A percentile compares a stretch with the other conserved stretches of the same genome.
Conservation (phyloP, 2,888 invertebrate genomes). For the Clitarchus hookeri region DNA sequence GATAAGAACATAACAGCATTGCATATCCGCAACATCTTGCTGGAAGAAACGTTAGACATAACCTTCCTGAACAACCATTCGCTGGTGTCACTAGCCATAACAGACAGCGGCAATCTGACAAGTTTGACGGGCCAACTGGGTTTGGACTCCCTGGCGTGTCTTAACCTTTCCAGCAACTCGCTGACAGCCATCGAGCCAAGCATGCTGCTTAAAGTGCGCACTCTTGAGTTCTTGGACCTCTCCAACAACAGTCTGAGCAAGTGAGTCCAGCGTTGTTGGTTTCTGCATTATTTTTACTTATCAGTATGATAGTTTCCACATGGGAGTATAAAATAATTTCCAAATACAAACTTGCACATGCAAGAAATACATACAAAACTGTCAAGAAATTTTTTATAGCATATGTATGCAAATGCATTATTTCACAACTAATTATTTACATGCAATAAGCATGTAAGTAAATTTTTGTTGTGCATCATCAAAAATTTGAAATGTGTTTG, state of each 20-base stretch:
- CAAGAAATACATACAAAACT: too few relatives aligned
- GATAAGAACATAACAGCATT: slow-evolving; percentile 18
- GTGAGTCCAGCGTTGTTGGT: background rate
- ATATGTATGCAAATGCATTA: too few relatives aligned
- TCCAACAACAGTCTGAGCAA: background rate
- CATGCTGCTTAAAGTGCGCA: background rate
- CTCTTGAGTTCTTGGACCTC: background rate
- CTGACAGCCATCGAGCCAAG: background rate
- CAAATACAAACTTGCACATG: too few relatives aligned
- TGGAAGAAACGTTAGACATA: background rate
- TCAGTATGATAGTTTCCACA: too few relatives aligned
- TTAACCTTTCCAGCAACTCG: background rate
- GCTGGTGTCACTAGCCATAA: background rate
- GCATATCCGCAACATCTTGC: background rate
- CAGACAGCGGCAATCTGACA: background rate
- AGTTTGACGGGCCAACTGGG: background rate
- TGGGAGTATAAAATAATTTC: too few relatives aligned
- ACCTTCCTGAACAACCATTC: background rate
- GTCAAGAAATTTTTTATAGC: too few relatives aligned
- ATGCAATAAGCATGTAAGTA: too few relatives aligned
- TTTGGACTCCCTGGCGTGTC: background rate
- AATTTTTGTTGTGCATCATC: too few relatives aligned
- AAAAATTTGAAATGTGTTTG: too few relatives aligned
- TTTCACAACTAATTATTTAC: too few relatives aligned
- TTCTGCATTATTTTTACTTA: too few relatives aligned